Evolutionary conservation across 2,797 vertebrate species (phyloP), one percentile per base, ranked within the genome.

Genomic region (Peromyscus nudipes): DNA sequence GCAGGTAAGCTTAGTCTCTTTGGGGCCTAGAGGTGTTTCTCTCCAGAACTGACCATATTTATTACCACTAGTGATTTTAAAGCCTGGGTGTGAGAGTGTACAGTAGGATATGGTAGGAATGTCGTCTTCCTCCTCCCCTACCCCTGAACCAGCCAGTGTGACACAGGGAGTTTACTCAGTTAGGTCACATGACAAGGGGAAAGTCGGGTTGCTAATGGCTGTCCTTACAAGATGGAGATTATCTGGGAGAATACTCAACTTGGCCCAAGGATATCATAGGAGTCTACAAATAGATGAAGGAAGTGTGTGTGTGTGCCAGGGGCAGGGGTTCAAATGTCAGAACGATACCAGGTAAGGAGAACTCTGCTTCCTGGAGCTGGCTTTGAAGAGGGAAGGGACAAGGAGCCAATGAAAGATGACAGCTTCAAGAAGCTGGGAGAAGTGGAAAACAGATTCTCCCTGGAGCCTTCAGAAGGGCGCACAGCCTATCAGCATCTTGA

Each of bases 311-410:
- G 40, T 8, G n/a, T 12, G 34, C 17, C 7, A 16, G 27, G 60
- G 23, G 16, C 9, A 10, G 21, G 13, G 31, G 14, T 34, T 27
- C 43, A 79, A 88, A 87, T 31, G 40, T 80, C 27, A 55, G 31
- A 37, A 25, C 25, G 80, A 76, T 25, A 12, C 3, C 1, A 6
- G 2, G 4, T 60, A n/a, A 94, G 43, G 57, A 91, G 43, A 46
- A 69, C n/a, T 86, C 21, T 3, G 8, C 13, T 37, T 84, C n/a
- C 16, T 27, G 62, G 23, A 65, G 21, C 64, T 81, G 34, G 13
- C 14, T 97, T 92, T 77, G 81, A 90, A 62, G 40, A 96, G 29
- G 29, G 60, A 76, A 96, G 27, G 40, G 71, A 29, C 19, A 71
- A 29, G 55, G 52, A 46, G 55, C 52, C 40, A 49, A 62, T 1